phyloP scores from a whole-genome alignment of 1,140 invertebrate genomes.

The Leptinotarsa texana region DNA sequence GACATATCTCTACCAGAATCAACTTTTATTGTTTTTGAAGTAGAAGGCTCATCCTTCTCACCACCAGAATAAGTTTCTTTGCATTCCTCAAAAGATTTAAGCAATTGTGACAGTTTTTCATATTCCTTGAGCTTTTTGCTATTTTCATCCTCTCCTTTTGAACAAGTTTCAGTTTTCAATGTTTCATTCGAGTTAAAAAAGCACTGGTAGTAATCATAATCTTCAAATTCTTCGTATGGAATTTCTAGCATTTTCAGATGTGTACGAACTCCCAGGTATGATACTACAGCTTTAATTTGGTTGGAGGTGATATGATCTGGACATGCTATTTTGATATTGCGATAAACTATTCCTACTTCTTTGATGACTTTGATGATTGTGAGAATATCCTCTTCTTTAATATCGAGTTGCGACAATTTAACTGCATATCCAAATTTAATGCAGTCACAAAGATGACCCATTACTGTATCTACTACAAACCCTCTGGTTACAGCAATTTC shows the following conservation, averaged over 20 bases:
- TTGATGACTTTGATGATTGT: conserved; percentile 33
- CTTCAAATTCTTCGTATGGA: conserved; percentile 46
- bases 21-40: not conserved
- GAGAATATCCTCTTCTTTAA: conserved; percentile 28
- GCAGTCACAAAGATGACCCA: conserved; percentile 35
- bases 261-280: conserved; percentile 40
- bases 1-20: not conserved
- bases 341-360: conserved; percentile 23
- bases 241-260: conserved; percentile 39
- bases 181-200: not conserved
- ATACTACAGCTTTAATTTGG: conserved; percentile 40
- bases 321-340: conserved; percentile 35
- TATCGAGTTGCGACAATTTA: conserved; percentile 40
- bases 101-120: not conserved
- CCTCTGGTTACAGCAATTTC: conserved; percentile 27
- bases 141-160: not conserved
- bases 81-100: conserved; percentile 16
- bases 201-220: not conserved
- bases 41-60: not conserved
- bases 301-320: conserved; percentile 40
- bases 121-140: not conserved
- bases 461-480: conserved; percentile 33
- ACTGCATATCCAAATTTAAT: conserved; percentile 45
- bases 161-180: not conserved
- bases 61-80: conserved; percentile 1